These are phyloP conservation scores for Agraylea sexmaculata DNA, from an alignment of 1,140 invertebrate genomes.

Conservation along the genomic window DNA sequence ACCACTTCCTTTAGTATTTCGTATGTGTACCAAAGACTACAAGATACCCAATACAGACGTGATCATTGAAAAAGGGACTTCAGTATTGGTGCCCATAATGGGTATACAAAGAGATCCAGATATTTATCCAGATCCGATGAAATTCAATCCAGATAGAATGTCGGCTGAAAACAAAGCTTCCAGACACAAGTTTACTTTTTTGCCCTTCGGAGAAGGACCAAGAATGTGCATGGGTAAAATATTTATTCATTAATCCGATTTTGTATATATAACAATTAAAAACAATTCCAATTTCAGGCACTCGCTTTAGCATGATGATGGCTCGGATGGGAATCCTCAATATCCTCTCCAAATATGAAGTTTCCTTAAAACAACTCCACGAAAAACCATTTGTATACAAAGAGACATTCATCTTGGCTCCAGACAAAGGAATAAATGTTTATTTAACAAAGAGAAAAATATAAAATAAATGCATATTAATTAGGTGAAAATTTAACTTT, in stretches of 20 bases:
- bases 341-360: constrained; percentile 21
- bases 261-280: background rate
- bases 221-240: no score
- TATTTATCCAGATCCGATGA: no score
- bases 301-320: constrained; percentile 18
- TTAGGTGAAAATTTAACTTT: no score
- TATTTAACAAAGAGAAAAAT: constrained; percentile 14
- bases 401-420: constrained; percentile 17
- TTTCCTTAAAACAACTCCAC: constrained; percentile 11
- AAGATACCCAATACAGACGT: constrained; percentile 33
- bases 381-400: constrained; percentile 15
- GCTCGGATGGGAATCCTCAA: constrained; percentile 19
- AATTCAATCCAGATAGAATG: no score
- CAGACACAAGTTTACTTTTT: no score
- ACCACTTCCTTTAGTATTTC: constrained; percentile 19
- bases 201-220: no score
- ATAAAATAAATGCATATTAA: no score
- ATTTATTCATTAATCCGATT: constrained; percentile 26
- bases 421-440: constrained; percentile 17
- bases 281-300: constrained; percentile 12
- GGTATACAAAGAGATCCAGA: constrained; percentile 36
- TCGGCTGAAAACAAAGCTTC: no score
- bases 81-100: constrained; percentile 34
- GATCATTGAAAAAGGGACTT: constrained; percentile 32
- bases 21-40: constrained; percentile 20